phyloP scores from a whole-genome alignment of 2,888 invertebrate species.

The Alentia gelatinosa region DNA sequence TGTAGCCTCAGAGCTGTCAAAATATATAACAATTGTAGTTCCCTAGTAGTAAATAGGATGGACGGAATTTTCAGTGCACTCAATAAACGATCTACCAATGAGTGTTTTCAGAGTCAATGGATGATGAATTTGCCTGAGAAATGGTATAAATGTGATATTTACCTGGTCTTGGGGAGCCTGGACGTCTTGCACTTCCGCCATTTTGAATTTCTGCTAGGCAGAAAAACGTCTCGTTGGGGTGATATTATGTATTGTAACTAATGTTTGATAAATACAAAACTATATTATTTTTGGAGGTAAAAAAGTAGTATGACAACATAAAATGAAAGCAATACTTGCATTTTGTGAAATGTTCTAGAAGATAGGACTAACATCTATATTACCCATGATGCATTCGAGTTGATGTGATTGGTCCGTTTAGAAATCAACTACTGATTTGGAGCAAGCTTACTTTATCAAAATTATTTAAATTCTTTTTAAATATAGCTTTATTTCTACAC shows the following conservation, averaged over 20 bases:
- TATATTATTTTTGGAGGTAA: not conserved
- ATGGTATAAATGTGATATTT: conserved; percentile 3
- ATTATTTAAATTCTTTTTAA: conserved; percentile 23
- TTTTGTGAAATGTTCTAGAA: not conserved
- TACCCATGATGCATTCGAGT: not conserved
- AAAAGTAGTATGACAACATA: not conserved
- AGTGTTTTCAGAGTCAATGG: not conserved
- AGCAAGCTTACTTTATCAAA: conserved; percentile 7
- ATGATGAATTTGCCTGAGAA: not conserved
- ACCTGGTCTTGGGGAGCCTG: conserved; percentile 56
- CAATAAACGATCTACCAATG: not conserved
- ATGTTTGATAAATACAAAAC: not conserved
- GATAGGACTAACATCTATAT: not conserved
- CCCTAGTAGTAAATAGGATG: too few species aligned
- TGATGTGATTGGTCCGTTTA: conserved; percentile 40
- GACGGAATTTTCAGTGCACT: not conserved
- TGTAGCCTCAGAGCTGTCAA: not conserved
- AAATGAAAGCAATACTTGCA: too few species aligned
- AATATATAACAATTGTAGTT: not conserved
- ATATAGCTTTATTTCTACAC: not conserved
- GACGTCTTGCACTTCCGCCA: conserved; percentile 59
- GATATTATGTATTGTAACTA: not conserved
- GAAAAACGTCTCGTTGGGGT: not conserved
- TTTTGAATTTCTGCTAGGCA: conserved; percentile 58
- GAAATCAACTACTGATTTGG: conserved; percentile 47